A percentile compares a stretch with the other conserved stretches of the same genome.
These are phyloP conservation scores for Sinonovacula constricta DNA, from an alignment of 1,140 invertebrate species.

Conservation along the genomic window DNA sequence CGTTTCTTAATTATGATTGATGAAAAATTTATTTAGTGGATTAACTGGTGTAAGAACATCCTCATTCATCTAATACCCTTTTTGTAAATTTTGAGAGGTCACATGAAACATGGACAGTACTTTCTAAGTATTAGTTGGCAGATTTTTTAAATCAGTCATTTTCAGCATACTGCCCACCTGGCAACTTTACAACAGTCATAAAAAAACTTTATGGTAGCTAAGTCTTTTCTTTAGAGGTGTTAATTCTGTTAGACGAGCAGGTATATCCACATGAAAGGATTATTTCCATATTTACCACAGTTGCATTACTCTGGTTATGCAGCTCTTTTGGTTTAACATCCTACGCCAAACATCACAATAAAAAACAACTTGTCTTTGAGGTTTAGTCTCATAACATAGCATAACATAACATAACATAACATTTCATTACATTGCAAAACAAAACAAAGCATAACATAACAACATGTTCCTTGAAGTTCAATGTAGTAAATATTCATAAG, in stretches of 20 bases:
- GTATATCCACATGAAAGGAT: constrained; percentile 4
- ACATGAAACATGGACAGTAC: not conserved
- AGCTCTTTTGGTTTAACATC: not conserved
- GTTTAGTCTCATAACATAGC: too few relatives aligned
- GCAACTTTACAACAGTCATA: constrained; percentile 31
- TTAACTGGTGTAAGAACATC: constrained; percentile 39
- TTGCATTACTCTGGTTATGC: not conserved
- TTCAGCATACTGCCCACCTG: constrained; percentile 32
- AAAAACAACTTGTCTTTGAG: not conserved
- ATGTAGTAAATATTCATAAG: too few relatives aligned
- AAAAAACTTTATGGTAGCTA: constrained; percentile 18
- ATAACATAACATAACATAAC: too few relatives aligned
- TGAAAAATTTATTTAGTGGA: constrained; percentile 2
- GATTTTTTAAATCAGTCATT: constrained; percentile 15
- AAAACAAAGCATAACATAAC: too few relatives aligned
- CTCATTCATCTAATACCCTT: constrained; percentile 25
- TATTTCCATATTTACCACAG: not conserved
- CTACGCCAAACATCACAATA: not conserved
- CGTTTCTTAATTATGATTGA: not conserved
- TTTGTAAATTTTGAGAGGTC: not conserved
- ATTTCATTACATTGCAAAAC: too few relatives aligned
- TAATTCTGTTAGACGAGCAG: not conserved
- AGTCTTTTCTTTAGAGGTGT: constrained; percentile 15
- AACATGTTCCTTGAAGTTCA: too few relatives aligned
- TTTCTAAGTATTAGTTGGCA: constrained; percentile 16